These are phyloP conservation scores for Ophiothrix spiculata DNA, from an alignment of 35 echinoderm and acorn worm genomes.

Conservation along the genomic window DNA sequence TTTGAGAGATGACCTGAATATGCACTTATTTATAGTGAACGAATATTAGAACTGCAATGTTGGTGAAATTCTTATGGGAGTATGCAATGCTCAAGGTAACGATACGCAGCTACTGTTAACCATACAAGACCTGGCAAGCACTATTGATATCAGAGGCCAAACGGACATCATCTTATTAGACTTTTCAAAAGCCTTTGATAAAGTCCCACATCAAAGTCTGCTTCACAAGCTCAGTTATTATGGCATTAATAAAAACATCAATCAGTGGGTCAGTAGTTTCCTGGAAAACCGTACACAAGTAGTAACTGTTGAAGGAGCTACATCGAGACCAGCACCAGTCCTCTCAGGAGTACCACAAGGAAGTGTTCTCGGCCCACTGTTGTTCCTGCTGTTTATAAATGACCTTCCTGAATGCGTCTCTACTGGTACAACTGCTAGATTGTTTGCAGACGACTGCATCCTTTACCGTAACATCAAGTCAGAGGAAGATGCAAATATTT, in stretches of 20 bases:
- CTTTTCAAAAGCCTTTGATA: constrained; percentile 25
- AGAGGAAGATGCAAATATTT: not conserved
- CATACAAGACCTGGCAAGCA: not conserved
- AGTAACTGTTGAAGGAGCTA: constrained; percentile 18
- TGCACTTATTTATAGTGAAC: no score
- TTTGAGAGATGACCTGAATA: no score
- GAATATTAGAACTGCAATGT: no score
- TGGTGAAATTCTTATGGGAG: no score
- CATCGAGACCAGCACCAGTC: constrained; percentile 29
- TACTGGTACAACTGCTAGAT: constrained; percentile 28
- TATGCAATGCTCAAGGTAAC: no score
- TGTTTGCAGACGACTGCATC: constrained; percentile 59
- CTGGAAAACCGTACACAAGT: constrained; percentile 14
- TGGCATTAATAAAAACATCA: not conserved
- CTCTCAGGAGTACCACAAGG: constrained; percentile 64
- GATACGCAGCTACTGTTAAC: constrained; percentile 21
- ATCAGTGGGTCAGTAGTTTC: constrained; percentile 28
- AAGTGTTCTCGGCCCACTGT: constrained; percentile 42
- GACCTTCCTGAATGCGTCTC: constrained; percentile 29
- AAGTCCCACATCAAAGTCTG: constrained; percentile 11
- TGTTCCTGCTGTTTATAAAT: constrained; percentile 58
- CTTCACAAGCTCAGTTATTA: constrained; percentile 18
- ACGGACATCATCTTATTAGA: constrained; percentile 21
- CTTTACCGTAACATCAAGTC: constrained; percentile 13
- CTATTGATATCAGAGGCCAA: constrained; percentile 6